A percentile compares a stretch with the other conserved stretches of the same genome.
phyloP scores from a whole-genome alignment of 2,888 invertebrate genomes.

The Leptura quadrifasciata region DNA sequence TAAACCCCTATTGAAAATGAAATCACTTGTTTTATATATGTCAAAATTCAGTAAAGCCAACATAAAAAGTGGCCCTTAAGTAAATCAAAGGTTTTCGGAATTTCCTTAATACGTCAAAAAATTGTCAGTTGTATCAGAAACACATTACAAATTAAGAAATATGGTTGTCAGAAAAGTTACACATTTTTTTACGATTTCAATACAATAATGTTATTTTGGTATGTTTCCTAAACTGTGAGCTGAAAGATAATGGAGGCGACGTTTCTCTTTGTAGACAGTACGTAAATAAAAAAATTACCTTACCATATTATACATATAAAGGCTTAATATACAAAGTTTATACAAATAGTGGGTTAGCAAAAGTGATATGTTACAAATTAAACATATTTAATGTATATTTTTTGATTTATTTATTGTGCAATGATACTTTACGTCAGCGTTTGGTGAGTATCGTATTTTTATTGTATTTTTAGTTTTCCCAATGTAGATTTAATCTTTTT shows the following conservation, averaged over 20 bases:
- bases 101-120: no score
- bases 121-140: no score
- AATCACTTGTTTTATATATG: no score
- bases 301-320: conserved; percentile 9
- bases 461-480: conserved; percentile 40
- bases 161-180: no score
- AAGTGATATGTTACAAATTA: conserved; percentile 14
- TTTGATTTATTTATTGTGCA: conserved; percentile 49
- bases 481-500: conserved; percentile 37
- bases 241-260: conserved; percentile 46
- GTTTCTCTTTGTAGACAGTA: conserved; percentile 37
- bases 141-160: no score
- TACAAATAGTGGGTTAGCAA: conserved; percentile 16
- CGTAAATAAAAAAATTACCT: conserved; percentile 50
- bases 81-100: no score
- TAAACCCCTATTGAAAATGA: no score
- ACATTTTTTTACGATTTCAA: no score
- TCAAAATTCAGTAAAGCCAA: no score
- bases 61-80: no score
- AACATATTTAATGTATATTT: conserved; percentile 1
- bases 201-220: background rate
- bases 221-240: background rate
- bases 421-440: conserved; percentile 58
- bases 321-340: background rate
- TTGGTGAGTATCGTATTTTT: conserved; percentile 54